Evolutionary conservation across 2,797 vertebrate genomes (phyloP), one percentile per base, ranked within the genome.

Genomic region (Lophius americanus): DNA sequence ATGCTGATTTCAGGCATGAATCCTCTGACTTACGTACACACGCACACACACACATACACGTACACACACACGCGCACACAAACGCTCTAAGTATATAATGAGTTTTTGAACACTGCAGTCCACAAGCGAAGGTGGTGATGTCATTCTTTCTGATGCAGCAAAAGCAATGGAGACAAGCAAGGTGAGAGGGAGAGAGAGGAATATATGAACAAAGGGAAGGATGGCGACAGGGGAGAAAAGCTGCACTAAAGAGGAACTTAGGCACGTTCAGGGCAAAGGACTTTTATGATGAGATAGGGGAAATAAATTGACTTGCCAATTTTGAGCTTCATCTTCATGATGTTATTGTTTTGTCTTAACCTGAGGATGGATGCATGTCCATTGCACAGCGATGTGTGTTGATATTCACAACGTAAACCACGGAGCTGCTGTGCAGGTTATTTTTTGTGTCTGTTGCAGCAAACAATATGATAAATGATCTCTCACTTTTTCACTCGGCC

Each of bases 141-240:
- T 94, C 92, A 94, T 92, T 75, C 78, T 78, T 88, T 90, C 90
- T 92, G 89, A 91, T 88, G 93, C 92, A 87, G 91, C 85, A 77
- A 63, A 75, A 68, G 83, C 78, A 74, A 81, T 86, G 80, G 72
- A 81, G 64, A 81, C 77, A 43, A 68, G 58, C 3, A 41, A 60
- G 65, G 37, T 44, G 39, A 63, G 53, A 36, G 33, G 35, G 32
- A 10, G 66, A 60, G 67, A 51, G 47, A 39, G 46, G 60, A 64
- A 66, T 68, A 48, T 43, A 54, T 54, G 65, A 73, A 60, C 54
- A 39, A 41, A 70, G 51, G 71, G 64, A 58, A 68, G 65, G 63
- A 70, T 23, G 39, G 72, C 35, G 43, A 63, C 46, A 53, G 39
- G 59, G 57, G 73, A 44, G 23, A 23, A 23, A 41, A 10, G 49